Conservation (phyloP, 2,113 vertebrate species). For the Narcine bancroftii region DNA sequence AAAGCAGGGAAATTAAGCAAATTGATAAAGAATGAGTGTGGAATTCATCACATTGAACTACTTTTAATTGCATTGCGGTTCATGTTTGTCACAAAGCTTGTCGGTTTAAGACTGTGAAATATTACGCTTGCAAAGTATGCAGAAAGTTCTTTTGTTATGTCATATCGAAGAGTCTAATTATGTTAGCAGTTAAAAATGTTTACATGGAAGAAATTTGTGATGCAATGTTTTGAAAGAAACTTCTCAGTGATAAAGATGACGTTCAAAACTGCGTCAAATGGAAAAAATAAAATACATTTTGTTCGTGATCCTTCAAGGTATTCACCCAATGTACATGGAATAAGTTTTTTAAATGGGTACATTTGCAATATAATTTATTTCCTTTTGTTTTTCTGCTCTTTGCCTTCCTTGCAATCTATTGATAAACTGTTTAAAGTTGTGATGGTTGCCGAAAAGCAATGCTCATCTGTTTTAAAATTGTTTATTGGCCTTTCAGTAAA, state of each 20-base stretch:
- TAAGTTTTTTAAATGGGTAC: no score
- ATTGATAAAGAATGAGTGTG: background rate
- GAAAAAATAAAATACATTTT: background rate
- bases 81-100: background rate
- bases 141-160: background rate
- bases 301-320: background rate
- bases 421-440: background rate
- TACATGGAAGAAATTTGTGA: background rate
- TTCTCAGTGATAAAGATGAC: background rate
- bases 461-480: background rate
- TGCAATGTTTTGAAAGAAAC: background rate
- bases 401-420: background rate
- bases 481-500: background rate
- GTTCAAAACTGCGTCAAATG: background rate
- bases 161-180: background rate
- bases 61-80: background rate
- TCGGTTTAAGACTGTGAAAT: background rate
- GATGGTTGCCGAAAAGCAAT: background rate
- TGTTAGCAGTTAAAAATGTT: background rate
- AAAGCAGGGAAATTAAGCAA: background rate
- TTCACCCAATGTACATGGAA: background rate
- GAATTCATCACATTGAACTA: background rate
- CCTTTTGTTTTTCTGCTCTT: background rate
- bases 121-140: background rate
- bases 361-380: background rate